These are phyloP conservation scores for Diloba caeruleocephala DNA, from an alignment of 2,888 invertebrate species.

Conservation along the genomic window DNA sequence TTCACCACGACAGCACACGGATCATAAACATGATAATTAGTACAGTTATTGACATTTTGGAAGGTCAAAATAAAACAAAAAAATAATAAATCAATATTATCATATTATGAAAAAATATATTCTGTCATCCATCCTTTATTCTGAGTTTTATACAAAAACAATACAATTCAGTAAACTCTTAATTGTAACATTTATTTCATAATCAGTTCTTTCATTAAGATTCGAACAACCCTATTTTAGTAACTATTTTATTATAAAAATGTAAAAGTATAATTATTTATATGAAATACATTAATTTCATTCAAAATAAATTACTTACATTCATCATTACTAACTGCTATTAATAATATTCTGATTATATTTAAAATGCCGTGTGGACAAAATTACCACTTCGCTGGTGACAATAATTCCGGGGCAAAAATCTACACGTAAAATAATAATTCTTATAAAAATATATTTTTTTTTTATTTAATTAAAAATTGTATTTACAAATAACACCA, in stretches of 20 bases:
- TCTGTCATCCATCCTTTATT: conserved; percentile 49
- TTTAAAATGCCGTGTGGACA: conserved; percentile 9
- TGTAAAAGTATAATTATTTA: conserved; percentile 19
- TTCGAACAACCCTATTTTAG: conserved; percentile 48
- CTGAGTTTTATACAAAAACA: conserved; percentile 54
- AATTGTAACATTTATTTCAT: conserved; percentile 52
- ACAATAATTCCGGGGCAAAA: conserved; percentile 3
- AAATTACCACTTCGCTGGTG: conserved; percentile 11
- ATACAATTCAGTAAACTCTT: conserved; percentile 57
- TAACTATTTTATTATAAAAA: conserved; percentile 42
- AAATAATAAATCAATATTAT: conserved; percentile 46
- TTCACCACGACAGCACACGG: too few species aligned
- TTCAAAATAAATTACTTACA: conserved; percentile 67
- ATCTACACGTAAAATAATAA: conserved; percentile 7
- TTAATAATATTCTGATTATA: conserved; percentile 10
- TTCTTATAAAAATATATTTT: conserved; percentile 32
- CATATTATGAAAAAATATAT: conserved; percentile 51
- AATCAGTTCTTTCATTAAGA: conserved; percentile 73
- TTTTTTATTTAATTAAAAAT: conserved; percentile 9
- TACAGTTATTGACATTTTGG: too few species aligned
- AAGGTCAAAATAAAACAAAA: conserved; percentile 46
- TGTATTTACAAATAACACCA: conserved; percentile 24
- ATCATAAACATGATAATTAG: too few species aligned
- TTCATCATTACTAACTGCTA: conserved; percentile 52
- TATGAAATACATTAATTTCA: conserved; percentile 24